Percentiles rank a stretch among this genome's conserved stretches.
Conservation (phyloP, 2,888 invertebrate genomes). For the Lasioglossum leucozonium region DNA sequence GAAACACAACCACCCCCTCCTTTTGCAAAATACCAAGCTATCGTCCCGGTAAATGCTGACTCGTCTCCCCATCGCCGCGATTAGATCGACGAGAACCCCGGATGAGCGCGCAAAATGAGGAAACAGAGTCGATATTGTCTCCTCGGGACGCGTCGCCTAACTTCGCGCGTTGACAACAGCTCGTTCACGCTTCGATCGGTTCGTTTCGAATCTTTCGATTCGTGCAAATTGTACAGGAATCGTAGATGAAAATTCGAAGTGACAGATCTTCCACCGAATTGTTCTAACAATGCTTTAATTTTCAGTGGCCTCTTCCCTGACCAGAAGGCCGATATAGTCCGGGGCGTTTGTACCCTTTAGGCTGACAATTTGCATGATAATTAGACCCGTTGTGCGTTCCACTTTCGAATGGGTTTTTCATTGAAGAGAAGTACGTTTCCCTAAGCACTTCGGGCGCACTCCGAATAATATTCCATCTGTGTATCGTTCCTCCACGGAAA, state of each 20-base stretch:
- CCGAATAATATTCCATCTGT: conserved; percentile 30
- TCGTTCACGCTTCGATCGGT: not conserved
- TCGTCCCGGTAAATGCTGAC: conserved; percentile 41
- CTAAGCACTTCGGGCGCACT: not conserved
- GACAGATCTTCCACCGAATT: too few species aligned
- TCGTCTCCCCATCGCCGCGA: conserved; percentile 45
- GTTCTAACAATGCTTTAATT: not conserved
- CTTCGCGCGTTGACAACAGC: not conserved
- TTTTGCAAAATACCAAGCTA: conserved; percentile 52
- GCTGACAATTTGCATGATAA: conserved; percentile 22
- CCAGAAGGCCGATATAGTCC: not conserved
- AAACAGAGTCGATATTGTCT: conserved; percentile 17
- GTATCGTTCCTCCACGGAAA: not conserved
- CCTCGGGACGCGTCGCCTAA: not conserved
- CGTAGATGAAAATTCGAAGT: too few species aligned
- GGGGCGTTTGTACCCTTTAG: not conserved
- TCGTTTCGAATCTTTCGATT: not conserved
- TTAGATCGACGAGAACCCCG: conserved; percentile 48
- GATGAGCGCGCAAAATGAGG: conserved; percentile 11
- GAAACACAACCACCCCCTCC: conserved; percentile 67
- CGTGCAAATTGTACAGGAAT: too few species aligned
- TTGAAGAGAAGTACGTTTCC: conserved; percentile 1
- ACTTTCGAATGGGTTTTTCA: not conserved
- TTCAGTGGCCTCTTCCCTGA: not conserved
- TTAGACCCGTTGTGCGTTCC: not conserved